A percentile compares a stretch with the other conserved stretches of the same genome.
Conservation (phyloP, 2,888 invertebrate genomes). For the Xestia ashworthii region DNA sequence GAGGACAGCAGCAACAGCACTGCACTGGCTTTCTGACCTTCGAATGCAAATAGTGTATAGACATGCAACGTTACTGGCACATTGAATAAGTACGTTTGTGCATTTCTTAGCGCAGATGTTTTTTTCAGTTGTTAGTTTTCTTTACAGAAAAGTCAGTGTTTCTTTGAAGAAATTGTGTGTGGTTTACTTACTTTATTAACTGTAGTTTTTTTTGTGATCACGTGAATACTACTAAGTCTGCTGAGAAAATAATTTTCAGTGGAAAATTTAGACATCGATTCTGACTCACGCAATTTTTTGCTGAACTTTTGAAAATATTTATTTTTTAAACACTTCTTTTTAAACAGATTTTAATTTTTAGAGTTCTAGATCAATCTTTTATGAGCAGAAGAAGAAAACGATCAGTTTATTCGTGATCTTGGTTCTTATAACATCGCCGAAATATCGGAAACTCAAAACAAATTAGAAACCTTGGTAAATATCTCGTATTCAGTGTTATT, state of each 20-base stretch:
- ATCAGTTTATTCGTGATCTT: no score
- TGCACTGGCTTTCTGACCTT: conserved; percentile 70
- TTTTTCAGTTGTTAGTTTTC: not conserved
- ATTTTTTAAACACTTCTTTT: not conserved
- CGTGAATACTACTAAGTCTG: conserved; percentile 4
- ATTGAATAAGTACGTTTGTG: conserved; percentile 15
- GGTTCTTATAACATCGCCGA: no score
- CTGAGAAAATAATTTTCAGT: not conserved
- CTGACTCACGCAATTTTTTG: not conserved
- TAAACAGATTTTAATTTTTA: not conserved
- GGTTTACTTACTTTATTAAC: conserved; percentile 8
- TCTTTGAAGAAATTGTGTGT: not conserved
- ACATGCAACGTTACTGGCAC: conserved; percentile 26
- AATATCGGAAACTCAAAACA: no score
- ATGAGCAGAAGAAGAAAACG: not conserved
- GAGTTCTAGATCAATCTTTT: not conserved
- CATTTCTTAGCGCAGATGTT: conserved; percentile 3
- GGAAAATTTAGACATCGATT: conserved; percentile 16
- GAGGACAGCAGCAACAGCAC: conserved; percentile 60
- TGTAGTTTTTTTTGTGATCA: conserved; percentile 6
- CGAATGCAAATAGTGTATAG: conserved; percentile 56
- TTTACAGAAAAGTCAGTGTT: conserved; percentile 2
- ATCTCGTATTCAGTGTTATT: no score
- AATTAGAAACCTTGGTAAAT: no score
- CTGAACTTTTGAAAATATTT: not conserved